phyloP scores from a whole-genome alignment of 2,797 vertebrate genomes.

The Neomorphus geoffroyi region DNA sequence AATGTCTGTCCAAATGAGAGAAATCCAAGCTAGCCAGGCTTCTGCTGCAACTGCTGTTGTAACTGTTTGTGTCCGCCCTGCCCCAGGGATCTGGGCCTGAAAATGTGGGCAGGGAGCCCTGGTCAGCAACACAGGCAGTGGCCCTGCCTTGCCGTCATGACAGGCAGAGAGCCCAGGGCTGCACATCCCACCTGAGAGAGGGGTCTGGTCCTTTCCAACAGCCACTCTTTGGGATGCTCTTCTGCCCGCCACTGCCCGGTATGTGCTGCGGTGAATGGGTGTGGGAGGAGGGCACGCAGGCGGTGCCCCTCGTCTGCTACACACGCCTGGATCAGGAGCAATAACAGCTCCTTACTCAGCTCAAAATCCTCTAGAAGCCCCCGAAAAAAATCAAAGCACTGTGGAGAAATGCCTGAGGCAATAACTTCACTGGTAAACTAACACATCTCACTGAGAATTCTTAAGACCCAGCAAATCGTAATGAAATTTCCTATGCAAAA shows the following conservation, averaged over 20 bases:
- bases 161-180: not conserved
- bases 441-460: slow-evolving; percentile 57
- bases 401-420: slow-evolving; percentile 67
- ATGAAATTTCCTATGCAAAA: slow-evolving; percentile 77
- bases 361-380: slow-evolving; percentile 58
- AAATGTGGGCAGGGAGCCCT: too few species aligned
- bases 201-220: rapidly evolving
- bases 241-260: rapidly evolving
- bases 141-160: rapidly evolving
- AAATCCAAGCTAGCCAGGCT: not conserved
- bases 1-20: rapidly evolving
- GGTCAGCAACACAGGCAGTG: not conserved
- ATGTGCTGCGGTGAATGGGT: rapidly evolving
- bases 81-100: not conserved
- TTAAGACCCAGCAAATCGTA: slow-evolving; percentile 57
- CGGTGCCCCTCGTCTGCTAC: not conserved
- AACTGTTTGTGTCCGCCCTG: rapidly evolving
- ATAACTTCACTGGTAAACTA: slow-evolving; percentile 67
- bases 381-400: slow-evolving; percentile 11
- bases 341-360: slow-evolving; percentile 39
- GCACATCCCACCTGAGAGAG: rapidly evolving
- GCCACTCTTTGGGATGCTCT: not conserved
- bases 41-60: rapidly evolving
- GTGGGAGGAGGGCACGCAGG: not conserved
- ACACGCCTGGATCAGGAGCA: not conserved